phyloP scores from a whole-genome alignment of 2,797 vertebrate genomes.

The Gymnodraco acuticeps region DNA sequence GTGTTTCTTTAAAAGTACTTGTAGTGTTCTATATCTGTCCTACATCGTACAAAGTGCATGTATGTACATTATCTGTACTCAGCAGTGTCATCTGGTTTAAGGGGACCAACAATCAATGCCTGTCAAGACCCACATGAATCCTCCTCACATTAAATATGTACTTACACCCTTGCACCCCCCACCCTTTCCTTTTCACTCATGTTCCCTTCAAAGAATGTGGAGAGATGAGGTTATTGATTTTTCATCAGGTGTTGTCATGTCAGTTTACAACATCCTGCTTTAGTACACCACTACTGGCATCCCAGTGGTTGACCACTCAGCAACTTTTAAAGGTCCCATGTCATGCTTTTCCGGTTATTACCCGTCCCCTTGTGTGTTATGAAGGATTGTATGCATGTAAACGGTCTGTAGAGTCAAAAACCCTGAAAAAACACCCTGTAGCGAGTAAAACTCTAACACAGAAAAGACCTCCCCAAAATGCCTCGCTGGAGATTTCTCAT shows the following conservation, averaged over 20 bases:
- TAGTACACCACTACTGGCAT: conserved; percentile 44
- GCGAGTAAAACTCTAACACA: no score
- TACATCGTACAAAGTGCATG: neutral
- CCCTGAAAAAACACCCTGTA: no score
- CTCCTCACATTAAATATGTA: conserved; percentile 63
- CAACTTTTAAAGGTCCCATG: conserved; percentile 2
- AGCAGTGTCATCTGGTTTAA: conserved; percentile 41
- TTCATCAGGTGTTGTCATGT: conserved; percentile 74
- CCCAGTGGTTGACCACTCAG: conserved; percentile 37
- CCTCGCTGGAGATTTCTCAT: no score
- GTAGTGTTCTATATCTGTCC: neutral
- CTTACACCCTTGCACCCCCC: conserved; percentile 16
- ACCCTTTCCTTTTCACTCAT: conserved; percentile 25
- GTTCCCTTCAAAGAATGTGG: conserved; percentile 51
- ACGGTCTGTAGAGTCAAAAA: no score
- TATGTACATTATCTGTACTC: conserved; percentile 48
- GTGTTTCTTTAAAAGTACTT: neutral
- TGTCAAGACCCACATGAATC: conserved; percentile 60
- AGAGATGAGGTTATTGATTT: conserved; percentile 72
- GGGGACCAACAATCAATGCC: conserved; percentile 52
- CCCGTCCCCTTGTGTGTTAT: no score
- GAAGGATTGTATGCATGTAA: no score
- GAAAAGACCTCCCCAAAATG: no score
- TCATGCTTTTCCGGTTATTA: no score
- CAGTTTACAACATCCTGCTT: conserved; percentile 68